phyloP scores from a whole-genome alignment of 2,888 invertebrate genomes.

The Xestia sexstrigata region DNA sequence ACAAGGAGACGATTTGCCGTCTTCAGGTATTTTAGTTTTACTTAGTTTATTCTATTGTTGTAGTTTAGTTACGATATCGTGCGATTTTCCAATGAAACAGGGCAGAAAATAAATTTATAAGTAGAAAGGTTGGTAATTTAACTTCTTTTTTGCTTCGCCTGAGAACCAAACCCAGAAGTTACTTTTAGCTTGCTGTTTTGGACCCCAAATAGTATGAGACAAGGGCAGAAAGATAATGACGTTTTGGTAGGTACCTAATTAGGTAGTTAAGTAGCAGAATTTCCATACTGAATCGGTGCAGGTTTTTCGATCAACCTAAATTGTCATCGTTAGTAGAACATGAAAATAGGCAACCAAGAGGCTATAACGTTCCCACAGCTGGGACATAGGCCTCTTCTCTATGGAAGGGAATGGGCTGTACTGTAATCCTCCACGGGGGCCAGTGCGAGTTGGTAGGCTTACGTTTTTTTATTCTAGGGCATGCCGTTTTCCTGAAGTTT shows the following conservation, averaged over 20 bases:
- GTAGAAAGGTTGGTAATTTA: not conserved
- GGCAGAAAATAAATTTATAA: not conserved
- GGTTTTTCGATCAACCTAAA: not conserved
- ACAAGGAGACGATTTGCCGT: slow-evolving; percentile 83
- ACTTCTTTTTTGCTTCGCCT: not conserved
- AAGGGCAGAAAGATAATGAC: no score
- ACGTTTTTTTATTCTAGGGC: not conserved
- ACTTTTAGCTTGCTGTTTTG: not conserved
- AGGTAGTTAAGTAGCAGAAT: not conserved
- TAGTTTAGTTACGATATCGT: not conserved
- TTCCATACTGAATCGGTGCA: not conserved
- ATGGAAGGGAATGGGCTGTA: not conserved
- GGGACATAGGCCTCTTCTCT: not conserved
- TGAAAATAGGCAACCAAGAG: not conserved
- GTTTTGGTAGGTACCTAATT: not conserved
- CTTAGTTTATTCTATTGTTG: not conserved
- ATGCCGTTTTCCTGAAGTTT: not conserved
- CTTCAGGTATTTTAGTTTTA: slow-evolving; percentile 47
- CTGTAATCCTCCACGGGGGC: not conserved
- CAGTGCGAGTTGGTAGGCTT: not conserved
- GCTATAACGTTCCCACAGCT: not conserved
- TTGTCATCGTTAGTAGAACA: not conserved
- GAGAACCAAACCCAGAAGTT: not conserved
- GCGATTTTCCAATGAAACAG: not conserved
- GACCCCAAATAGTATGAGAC: no score